Evolutionary conservation across 2,888 invertebrate species (phyloP).

Genomic region (Trileptium ribeirensis): DNA sequence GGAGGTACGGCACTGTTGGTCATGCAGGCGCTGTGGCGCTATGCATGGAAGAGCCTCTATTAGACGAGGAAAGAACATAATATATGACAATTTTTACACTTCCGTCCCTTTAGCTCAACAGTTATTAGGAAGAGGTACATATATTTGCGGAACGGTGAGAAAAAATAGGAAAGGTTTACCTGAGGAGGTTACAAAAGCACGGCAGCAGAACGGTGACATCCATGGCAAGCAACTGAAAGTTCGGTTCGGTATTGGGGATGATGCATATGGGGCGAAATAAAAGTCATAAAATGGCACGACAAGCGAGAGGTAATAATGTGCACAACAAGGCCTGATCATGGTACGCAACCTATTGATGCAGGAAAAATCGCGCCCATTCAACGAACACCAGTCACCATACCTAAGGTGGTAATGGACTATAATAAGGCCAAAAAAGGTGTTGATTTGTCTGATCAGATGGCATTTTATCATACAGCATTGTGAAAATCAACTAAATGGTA

Average conservation of each 20-base stretch:
- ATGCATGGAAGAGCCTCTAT: no score
- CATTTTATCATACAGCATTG: constrained; percentile 39
- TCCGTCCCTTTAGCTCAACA: background rate
- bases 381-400: constrained; percentile 13
- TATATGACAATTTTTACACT: constrained; percentile 3
- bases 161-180: constrained; percentile 48
- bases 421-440: constrained; percentile 48
- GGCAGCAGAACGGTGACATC: constrained; percentile 43
- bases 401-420: constrained; percentile 42
- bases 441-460: constrained; percentile 49
- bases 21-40: no score
- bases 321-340: constrained; percentile 46
- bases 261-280: no score
- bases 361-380: constrained; percentile 38
- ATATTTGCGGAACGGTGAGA: constrained; percentile 32
- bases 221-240: constrained; percentile 43
- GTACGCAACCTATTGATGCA: constrained; percentile 2
- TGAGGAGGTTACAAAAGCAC: constrained; percentile 42
- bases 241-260: no score
- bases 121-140: constrained; percentile 39
- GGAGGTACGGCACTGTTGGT: no score
- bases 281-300: constrained; percentile 45
- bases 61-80: no score
- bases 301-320: constrained; percentile 45
- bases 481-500: constrained; percentile 51